A percentile compares a stretch with the other conserved stretches of the same genome.
Conservation (phyloP, 2,113 vertebrate genomes). For the Ancistrus triradiatus region DNA sequence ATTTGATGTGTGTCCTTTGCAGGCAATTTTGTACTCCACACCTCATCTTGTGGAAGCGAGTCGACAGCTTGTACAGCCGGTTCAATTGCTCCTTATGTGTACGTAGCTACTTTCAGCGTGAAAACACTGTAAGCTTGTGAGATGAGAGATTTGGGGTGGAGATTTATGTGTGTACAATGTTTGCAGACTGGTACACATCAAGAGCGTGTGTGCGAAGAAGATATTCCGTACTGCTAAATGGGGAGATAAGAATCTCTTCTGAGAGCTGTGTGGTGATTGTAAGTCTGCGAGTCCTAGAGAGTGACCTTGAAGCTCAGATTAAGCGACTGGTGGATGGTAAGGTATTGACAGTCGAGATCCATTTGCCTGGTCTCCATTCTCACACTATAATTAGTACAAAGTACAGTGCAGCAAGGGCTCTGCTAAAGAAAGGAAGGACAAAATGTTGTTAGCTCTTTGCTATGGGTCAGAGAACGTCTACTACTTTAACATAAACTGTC, state of each 20-base stretch:
- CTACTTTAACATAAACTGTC: too few relatives aligned
- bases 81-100: constrained; percentile 15
- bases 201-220: background rate
- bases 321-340: constrained; percentile 42
- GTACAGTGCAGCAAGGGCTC: constrained; percentile 34
- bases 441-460: too few relatives aligned
- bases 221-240: constrained; percentile 8
- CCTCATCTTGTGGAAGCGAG: constrained; percentile 34
- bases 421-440: constrained; percentile 20
- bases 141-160: constrained; percentile 11
- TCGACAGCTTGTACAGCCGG: constrained; percentile 13
- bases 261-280: too few relatives aligned
- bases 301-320: constrained; percentile 41
- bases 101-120: background rate
- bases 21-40: constrained; percentile 38
- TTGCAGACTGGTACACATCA: too few relatives aligned
- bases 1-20: constrained; percentile 41
- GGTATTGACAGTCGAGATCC: constrained; percentile 34
- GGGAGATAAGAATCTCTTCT: constrained; percentile 48
- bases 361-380: constrained; percentile 41
- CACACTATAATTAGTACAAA: constrained; percentile 48
- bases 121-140: constrained; percentile 28
- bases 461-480: too few relatives aligned
- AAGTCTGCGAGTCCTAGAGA: constrained; percentile 20
- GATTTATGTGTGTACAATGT: constrained; percentile 4